phyloP scores from a whole-genome alignment of 2,113 vertebrate species.

The Trematocara nigrifrons region DNA sequence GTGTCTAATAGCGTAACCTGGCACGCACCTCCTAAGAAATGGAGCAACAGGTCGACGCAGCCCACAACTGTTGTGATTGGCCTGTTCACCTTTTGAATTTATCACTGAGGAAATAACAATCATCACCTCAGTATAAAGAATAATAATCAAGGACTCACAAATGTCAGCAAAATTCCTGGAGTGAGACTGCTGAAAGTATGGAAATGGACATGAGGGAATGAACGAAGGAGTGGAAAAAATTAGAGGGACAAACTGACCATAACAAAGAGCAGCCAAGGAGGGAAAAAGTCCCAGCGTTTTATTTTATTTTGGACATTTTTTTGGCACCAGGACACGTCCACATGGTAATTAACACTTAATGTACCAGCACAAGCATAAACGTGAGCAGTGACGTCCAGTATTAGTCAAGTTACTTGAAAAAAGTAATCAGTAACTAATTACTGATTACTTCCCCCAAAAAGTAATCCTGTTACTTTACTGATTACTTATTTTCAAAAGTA shows the following conservation, averaged over 20 bases:
- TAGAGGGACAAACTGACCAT: neutral
- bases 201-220: neutral
- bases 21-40: neutral
- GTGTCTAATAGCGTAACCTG: neutral
- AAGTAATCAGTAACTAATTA: no score
- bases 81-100: neutral
- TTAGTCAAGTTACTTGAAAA: no score
- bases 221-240: neutral
- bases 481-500: no score
- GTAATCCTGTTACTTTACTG: no score
- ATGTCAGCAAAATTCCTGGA: neutral
- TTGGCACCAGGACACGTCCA: accelerated
- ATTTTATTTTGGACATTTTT: neutral
- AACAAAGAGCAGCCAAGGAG: neutral
- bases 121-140: neutral
- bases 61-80: neutral
- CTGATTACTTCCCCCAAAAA: no score
- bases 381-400: accelerated
- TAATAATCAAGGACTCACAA: neutral
- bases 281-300: neutral
- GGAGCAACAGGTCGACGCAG: neutral
- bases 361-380: neutral
- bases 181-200: neutral
- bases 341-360: neutral
- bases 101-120: neutral